Conservation (phyloP, 2,113 vertebrate species). For the Manacus vitellinus region DNA sequence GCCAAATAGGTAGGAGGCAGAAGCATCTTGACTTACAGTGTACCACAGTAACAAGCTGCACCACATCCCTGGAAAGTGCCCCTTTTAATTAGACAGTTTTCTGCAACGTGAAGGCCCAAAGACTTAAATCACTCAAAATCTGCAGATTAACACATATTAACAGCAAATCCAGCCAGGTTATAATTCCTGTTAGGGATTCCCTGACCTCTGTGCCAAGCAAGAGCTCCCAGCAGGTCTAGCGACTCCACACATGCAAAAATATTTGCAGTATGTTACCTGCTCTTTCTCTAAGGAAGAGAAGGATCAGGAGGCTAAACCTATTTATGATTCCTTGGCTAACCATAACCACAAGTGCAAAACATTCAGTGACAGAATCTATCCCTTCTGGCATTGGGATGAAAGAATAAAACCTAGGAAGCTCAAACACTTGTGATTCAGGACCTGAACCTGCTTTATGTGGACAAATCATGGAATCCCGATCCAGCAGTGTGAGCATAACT, state of each 20-base stretch:
- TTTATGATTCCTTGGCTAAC: not conserved
- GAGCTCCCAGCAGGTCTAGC: not conserved
- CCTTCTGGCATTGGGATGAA: not conserved
- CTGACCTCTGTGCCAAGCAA: not conserved
- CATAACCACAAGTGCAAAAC: not conserved
- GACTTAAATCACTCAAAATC: not conserved
- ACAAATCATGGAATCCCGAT: not conserved
- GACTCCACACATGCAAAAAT: not conserved
- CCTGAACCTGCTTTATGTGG: not conserved
- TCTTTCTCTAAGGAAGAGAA: not conserved
- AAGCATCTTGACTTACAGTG: not conserved
- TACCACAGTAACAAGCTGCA: not conserved
- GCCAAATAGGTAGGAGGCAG: not conserved
- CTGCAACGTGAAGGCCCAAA: not conserved
- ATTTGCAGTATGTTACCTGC: not conserved
- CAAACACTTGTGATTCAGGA: not conserved
- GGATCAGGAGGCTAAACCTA: not conserved
- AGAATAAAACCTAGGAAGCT: not conserved
- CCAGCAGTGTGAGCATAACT: not conserved
- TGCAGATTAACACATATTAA: not conserved
- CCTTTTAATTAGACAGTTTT: not conserved
- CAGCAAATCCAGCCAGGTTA: not conserved
- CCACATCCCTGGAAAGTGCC: not conserved
- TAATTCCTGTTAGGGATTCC: not conserved
- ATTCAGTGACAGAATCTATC: not conserved